phyloP scores from a whole-genome alignment of 2,797 vertebrate species.

The Menidia menidia region DNA sequence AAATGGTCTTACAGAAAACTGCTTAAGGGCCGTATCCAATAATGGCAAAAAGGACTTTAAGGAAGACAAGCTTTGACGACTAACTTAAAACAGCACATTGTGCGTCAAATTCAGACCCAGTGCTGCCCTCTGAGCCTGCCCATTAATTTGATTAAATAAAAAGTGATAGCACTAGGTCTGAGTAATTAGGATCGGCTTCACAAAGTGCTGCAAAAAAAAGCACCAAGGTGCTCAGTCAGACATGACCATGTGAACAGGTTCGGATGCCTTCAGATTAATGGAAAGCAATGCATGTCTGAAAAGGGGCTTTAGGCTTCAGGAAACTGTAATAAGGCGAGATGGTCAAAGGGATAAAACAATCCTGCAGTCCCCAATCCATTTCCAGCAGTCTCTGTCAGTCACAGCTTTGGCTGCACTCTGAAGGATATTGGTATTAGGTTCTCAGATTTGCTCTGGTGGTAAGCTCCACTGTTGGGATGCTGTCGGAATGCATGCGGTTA shows the following conservation, averaged over 20 bases:
- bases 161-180: neutral
- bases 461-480: neutral
- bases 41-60: neutral
- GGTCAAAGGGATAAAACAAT: conserved; percentile 7
- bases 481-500: neutral
- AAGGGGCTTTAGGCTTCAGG: neutral
- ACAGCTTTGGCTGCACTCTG: neutral
- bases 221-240: neutral
- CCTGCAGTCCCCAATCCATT: conserved; percentile 16
- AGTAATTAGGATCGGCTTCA: neutral
- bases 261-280: neutral
- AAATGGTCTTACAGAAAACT: neutral
- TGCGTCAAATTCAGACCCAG: neutral
- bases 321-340: neutral
- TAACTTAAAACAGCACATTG: neutral
- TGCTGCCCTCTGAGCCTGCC: neutral
- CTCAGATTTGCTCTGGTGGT: conserved; percentile 4
- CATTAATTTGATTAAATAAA: neutral
- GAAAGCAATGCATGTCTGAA: conserved; percentile 1
- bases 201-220: neutral
- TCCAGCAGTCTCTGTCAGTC: conserved; percentile 5
- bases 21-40: neutral
- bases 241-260: neutral
- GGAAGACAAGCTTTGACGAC: neutral
- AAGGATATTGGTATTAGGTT: conserved; percentile 8